phyloP scores from a whole-genome alignment of 2,113 vertebrate species.

The Leptobrachium ailaonicum region DNA sequence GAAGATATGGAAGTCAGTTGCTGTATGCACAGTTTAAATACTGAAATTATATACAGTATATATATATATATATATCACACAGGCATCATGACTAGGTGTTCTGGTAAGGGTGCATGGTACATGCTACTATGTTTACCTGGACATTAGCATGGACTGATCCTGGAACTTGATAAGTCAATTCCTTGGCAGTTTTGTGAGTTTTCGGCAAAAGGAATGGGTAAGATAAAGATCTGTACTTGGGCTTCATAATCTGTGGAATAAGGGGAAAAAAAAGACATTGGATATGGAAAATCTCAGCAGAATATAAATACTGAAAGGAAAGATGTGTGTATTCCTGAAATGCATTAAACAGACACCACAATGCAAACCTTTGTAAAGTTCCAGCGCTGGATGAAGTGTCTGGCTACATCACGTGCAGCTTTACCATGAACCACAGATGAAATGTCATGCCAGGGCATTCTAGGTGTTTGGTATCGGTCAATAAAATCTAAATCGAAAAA shows the following conservation, averaged over 20 bases:
- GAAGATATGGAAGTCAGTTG: too few relatives aligned
- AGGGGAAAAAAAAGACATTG: conserved; percentile 5
- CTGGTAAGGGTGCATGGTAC: too few relatives aligned
- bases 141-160: conserved; percentile 71
- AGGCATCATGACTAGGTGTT: too few relatives aligned
- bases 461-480: conserved; percentile 86
- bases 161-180: conserved; percentile 82
- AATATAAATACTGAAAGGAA: neutral
- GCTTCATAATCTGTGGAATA: conserved; percentile 82
- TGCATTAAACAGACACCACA: neutral
- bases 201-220: conserved; percentile 92
- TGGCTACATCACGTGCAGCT: conserved; percentile 85
- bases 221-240: conserved; percentile 86
- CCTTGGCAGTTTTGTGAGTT: conserved; percentile 81
- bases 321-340: neutral
- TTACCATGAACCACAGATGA: conserved; percentile 85
- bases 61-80: too few relatives aligned
- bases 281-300: too few relatives aligned
- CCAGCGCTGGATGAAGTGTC: conserved; percentile 97
- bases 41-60: too few relatives aligned
- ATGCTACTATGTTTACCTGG: conserved; percentile 72
- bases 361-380: conserved; percentile 89
- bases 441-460: conserved; percentile 98
- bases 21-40: too few relatives aligned
- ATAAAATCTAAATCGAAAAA: conserved; percentile 79